Evolutionary conservation across 2,888 invertebrate species (phyloP).

Genomic region (Lepidonotus clava): DNA sequence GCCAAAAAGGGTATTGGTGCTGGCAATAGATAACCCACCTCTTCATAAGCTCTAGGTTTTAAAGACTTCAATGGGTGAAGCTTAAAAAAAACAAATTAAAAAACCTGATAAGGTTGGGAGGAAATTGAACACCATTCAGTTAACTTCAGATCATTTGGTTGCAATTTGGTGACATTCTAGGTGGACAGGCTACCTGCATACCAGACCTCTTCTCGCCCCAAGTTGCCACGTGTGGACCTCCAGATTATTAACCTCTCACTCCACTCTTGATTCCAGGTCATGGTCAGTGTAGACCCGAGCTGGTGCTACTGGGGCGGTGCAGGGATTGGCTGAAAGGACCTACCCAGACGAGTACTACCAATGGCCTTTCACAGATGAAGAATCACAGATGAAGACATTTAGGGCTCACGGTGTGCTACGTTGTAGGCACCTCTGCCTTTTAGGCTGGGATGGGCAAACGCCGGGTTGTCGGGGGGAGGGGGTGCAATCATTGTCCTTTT

Average conservation of each 20-base stretch:
- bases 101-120: too few species aligned
- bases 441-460: background rate
- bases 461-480: background rate
- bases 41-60: background rate
- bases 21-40: background rate
- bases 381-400: conserved; percentile 55
- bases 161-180: too few species aligned
- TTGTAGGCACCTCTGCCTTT: conserved; percentile 9
- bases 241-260: conserved; percentile 30
- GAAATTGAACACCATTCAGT: background rate
- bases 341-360: conserved; percentile 23
- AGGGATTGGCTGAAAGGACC: conserved; percentile 9
- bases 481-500: background rate
- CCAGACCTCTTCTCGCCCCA: conserved; percentile 30
- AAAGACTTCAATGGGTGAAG: too few species aligned
- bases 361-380: conserved; percentile 49
- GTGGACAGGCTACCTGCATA: background rate
- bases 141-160: too few species aligned
- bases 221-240: background rate
- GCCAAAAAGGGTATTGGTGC: conserved; percentile 1
- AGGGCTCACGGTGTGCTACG: conserved; percentile 50
- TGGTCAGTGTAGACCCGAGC: background rate
- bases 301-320: background rate
- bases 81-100: too few species aligned
- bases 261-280: conserved; percentile 39